These are phyloP conservation scores for Brachyrhaphis roseni DNA, from an alignment of 2,797 vertebrate species.

Conservation along the genomic window DNA sequence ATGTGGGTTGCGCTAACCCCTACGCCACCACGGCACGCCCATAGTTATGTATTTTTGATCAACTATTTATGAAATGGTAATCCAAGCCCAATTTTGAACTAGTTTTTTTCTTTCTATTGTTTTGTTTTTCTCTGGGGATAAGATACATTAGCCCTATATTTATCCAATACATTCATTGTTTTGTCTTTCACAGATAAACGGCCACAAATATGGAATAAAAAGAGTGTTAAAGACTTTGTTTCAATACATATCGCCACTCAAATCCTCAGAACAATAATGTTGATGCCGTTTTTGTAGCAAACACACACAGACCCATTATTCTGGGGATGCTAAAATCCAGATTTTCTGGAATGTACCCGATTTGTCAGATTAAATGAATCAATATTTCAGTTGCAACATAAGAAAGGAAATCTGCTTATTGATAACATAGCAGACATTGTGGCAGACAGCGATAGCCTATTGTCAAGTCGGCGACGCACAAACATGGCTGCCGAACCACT, in stretches of 20 bases:
- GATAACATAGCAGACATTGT: constrained; percentile 64
- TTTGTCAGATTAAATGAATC: constrained; percentile 64
- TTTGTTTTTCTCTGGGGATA: background rate
- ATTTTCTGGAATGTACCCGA: constrained; percentile 53
- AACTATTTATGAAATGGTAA: background rate
- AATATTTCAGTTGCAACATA: constrained; percentile 69
- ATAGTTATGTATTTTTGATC: background rate
- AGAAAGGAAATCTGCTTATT: constrained; percentile 75
- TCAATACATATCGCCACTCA: background rate
- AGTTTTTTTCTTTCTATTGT: background rate
- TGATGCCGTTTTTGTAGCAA: background rate
- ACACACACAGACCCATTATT: background rate
- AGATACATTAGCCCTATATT: too few species aligned
- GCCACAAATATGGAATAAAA: background rate
- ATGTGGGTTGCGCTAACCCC: too few species aligned
- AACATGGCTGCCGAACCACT: constrained; percentile 68
- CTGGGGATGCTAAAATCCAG: background rate
- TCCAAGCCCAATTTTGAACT: background rate
- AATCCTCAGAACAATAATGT: background rate
- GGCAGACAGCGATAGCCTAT: constrained; percentile 62
- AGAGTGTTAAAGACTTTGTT: background rate
- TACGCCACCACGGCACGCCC: too few species aligned
- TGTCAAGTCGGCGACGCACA: constrained; percentile 43
- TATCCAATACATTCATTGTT: background rate
- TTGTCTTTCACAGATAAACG: background rate